These are phyloP conservation scores for Erethizon dorsatum DNA, from an alignment of 2,797 vertebrate genomes.

Conservation along the genomic window DNA sequence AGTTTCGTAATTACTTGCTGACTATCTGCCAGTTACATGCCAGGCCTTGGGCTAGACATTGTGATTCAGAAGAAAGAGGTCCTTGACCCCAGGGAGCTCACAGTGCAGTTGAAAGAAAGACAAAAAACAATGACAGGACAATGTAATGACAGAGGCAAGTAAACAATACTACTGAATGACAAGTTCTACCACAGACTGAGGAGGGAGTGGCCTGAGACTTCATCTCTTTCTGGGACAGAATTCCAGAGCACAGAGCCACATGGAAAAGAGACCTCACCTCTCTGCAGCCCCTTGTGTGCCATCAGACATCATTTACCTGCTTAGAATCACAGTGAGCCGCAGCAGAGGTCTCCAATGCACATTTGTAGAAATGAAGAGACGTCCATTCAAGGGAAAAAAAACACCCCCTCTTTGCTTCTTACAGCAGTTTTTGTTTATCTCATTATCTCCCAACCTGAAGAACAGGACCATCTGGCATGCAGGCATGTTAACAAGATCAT, in stretches of 20 bases:
- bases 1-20: constrained; percentile 48
- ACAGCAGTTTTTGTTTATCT: constrained; percentile 86
- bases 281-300: background rate
- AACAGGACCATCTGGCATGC: constrained; percentile 90
- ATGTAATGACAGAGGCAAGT: background rate
- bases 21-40: background rate
- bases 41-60: background rate
- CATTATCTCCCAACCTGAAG: constrained; percentile 89
- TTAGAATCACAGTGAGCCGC: background rate
- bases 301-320: background rate
- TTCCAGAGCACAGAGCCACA: background rate
- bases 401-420: constrained; percentile 78
- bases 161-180: background rate
- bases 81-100: background rate
- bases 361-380: constrained; percentile 64
- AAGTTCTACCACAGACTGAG: background rate
- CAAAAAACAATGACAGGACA: background rate
- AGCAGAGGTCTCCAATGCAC: constrained; percentile 26
- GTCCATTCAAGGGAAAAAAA: constrained; percentile 74
- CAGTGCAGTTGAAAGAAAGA: background rate
- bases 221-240: background rate
- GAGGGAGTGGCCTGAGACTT: background rate
- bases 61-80: background rate
- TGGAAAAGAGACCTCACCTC: background rate
- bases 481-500: constrained; percentile 89